These are phyloP conservation scores for Sycophila sp. DNA, from an alignment of 1,140 invertebrate genomes.

Conservation along the genomic window DNA sequence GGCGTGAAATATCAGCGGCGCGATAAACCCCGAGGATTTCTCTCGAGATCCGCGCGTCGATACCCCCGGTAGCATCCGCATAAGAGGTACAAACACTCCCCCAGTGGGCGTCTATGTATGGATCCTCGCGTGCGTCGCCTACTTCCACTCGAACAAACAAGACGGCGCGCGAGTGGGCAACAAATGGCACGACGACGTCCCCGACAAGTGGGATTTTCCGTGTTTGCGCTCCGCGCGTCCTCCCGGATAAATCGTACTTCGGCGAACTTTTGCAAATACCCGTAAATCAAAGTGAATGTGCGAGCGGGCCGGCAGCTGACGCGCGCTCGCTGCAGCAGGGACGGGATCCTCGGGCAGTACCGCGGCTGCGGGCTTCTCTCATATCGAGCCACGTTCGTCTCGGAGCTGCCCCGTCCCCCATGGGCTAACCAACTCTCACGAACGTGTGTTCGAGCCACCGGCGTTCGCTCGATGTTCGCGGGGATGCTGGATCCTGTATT, in stretches of 20 bases:
- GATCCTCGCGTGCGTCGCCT: no score
- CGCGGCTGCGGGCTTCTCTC: no score
- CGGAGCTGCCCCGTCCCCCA: background rate
- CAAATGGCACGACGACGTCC: background rate
- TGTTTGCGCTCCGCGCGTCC: background rate
- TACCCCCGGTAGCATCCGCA: no score
- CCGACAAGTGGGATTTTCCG: constrained; percentile 22
- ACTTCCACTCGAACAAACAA: background rate
- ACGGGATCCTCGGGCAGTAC: no score
- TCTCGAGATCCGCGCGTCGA: background rate
- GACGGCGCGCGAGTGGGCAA: background rate
- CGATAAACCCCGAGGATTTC: constrained; percentile 22
- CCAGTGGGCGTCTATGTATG: background rate
- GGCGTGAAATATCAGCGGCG: constrained; percentile 7
- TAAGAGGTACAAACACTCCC: background rate
- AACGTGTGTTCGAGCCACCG: no score
- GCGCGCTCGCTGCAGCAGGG: no score
- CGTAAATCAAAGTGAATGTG: constrained; percentile 34
- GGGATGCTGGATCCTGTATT: no score
- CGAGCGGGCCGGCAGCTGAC: no score
- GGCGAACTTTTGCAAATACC: constrained; percentile 34
- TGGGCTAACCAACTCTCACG: no score
- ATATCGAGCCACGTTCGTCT: no score
- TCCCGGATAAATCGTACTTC: constrained; percentile 20
- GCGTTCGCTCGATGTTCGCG: no score